phyloP scores from a whole-genome alignment of 2,888 invertebrate species.

The Ophonus ardosiacus region DNA sequence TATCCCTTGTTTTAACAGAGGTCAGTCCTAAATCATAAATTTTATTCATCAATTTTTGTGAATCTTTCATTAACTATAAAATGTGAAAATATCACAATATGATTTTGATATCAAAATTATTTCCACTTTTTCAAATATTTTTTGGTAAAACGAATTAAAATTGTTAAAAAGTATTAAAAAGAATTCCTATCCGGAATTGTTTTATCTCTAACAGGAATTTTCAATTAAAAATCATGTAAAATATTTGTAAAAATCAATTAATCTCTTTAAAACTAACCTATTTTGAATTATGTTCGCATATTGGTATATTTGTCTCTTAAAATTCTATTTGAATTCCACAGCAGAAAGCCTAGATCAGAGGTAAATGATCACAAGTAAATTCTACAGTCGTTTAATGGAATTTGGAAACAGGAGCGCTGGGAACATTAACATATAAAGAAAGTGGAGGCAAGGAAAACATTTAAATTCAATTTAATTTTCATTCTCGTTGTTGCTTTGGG shows the following conservation, averaged over 20 bases:
- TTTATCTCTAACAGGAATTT: not conserved
- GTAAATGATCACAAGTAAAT: conserved; percentile 38
- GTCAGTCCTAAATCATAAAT: too few species aligned
- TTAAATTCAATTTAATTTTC: conserved; percentile 62
- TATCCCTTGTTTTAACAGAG: too few species aligned
- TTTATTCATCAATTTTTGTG: too few species aligned
- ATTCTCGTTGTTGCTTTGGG: conserved; percentile 24
- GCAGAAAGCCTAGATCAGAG: not conserved
- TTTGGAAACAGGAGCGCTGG: conserved; percentile 52
- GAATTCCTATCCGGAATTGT: not conserved
- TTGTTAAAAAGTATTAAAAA: not conserved
- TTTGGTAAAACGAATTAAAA: too few species aligned
- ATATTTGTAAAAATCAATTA: not conserved
- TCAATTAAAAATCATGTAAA: conserved; percentile 14
- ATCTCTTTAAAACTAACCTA: not conserved
- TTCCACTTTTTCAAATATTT: too few species aligned
- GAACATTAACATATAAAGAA: conserved; percentile 63
- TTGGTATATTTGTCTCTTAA: not conserved
- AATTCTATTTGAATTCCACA: not conserved
- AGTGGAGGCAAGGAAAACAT: conserved; percentile 54
- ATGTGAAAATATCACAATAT: too few species aligned
- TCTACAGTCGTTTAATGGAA: conserved; percentile 56
- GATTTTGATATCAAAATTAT: too few species aligned
- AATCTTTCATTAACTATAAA: too few species aligned
- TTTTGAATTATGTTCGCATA: not conserved